Conservation (phyloP, 2,113 vertebrate species). For the Spermophilus dauricus region DNA sequence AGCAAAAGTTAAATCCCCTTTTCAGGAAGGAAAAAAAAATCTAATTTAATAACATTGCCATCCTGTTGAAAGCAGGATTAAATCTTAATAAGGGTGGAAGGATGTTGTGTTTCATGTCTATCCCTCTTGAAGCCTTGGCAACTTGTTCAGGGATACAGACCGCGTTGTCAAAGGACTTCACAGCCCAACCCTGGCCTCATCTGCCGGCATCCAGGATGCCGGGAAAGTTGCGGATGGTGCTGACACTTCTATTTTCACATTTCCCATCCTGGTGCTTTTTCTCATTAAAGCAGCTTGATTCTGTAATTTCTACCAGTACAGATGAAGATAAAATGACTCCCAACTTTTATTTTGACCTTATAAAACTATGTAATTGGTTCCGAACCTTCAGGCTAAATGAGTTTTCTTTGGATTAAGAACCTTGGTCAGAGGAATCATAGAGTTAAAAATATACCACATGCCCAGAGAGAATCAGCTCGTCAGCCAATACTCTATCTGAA, state of each 20-base stretch:
- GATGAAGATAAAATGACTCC: constrained; percentile 79
- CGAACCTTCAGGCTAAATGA: constrained; percentile 75
- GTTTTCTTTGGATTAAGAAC: constrained; percentile 74
- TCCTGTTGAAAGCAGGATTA: constrained; percentile 81
- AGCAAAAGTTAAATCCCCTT: constrained; percentile 82
- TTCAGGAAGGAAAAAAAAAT: constrained; percentile 58
- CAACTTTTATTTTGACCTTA: constrained; percentile 80
- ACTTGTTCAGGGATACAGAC: constrained; percentile 75
- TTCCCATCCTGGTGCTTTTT: constrained; percentile 81
- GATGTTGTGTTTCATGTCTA: constrained; percentile 80
- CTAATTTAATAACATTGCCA: constrained; percentile 83
- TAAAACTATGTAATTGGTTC: constrained; percentile 83
- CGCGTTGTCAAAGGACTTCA: constrained; percentile 72
- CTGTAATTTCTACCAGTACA: constrained; percentile 82
- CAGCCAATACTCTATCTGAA: not conserved
- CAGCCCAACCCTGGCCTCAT: constrained; percentile 58
- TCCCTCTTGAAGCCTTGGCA: constrained; percentile 81
- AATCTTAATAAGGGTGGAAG: constrained; percentile 84
- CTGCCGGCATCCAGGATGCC: not conserved
- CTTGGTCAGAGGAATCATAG: constrained; percentile 14
- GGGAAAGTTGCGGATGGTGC: constrained; percentile 77
- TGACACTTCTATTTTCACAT: constrained; percentile 88
- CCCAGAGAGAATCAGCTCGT: not conserved
- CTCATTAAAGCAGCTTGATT: constrained; percentile 86
- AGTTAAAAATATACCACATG: constrained; percentile 59